Base-by-base conservation (phyloP, 1,140 invertebrate genomes). In the Bombus haemorrhoidalis region DNA sequence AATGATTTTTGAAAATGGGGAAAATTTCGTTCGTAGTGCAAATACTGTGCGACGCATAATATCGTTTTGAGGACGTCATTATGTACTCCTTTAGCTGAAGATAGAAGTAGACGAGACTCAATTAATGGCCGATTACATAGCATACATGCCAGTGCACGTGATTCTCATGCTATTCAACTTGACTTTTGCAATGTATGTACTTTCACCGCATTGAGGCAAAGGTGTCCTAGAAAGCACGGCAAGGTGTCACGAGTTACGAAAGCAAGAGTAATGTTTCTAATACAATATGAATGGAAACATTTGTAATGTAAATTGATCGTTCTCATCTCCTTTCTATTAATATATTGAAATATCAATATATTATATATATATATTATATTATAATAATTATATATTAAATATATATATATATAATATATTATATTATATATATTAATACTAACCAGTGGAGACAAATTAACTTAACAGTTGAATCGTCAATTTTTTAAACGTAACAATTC, bases 121-220 rank as follows among this genome's bases (percentile, higher is more conserved):
- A 59, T n/a, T 68, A 43, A 43, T 73, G 25, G 83, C n/a, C 25
- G 47, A 74, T 53, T 73, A 18, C 39, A 80, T 59, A 83, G 37
- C 71, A 34, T 66, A 62, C 76, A 59, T 74, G 76, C 79, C 81
- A 68, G 59, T 79, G 75, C 84, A 87, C 68, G 68, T 75, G 64
- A 92, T 93, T 93, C 93, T 88, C 93, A 93, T 93, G 93, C 91
- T 91, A 93, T 94, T 94, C 92, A 93, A 93, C 93, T 94, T 94
- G 93, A 94, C 93, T 94, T 92, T 94, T 93, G 90, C 89, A 72
- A 86, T 78, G 83, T 83, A 85, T 81, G 87, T 86, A 93, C 93
- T 94, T 94, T 93, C 92, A 93, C 93, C 85, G 71, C 43, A 75
- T 59, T 85, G 77, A 84, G 83, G 80, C 76, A 41, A 76, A 84